Evolutionary conservation across 2,113 vertebrate genomes (phyloP).

Genomic region (Mola mola): DNA sequence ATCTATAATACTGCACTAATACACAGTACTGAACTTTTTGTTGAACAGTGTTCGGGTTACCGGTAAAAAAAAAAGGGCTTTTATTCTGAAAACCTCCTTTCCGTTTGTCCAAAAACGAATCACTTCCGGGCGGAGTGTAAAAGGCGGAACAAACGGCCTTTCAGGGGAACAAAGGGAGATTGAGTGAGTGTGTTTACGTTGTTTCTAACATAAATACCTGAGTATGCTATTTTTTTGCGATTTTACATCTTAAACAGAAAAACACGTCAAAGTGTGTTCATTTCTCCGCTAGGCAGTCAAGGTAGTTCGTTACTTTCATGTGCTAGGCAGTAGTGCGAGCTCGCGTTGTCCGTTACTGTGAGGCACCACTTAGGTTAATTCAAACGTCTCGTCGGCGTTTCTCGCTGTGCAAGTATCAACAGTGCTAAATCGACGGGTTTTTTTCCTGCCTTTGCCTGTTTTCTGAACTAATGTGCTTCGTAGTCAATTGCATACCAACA

Average conservation of each 20-base stretch:
- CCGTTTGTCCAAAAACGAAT: not conserved
- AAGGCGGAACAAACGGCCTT: conserved; percentile 32
- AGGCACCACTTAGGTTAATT: not conserved
- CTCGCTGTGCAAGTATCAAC: not conserved
- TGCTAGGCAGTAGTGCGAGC: not conserved
- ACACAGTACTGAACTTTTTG: too few relatives aligned
- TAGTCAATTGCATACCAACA: too few relatives aligned
- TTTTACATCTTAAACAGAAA: not conserved
- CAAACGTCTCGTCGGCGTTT: not conserved
- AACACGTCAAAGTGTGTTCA: accelerated
- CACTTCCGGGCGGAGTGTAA: conserved; percentile 19
- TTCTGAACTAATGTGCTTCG: accelerated
- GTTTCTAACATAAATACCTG: not conserved
- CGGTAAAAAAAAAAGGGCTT: too few relatives aligned
- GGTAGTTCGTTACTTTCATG: not conserved
- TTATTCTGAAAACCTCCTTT: conserved; percentile 36
- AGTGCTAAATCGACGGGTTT: too few relatives aligned
- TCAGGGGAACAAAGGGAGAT: conserved; percentile 51
- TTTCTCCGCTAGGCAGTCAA: accelerated
- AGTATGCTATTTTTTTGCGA: not conserved
- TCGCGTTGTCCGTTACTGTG: conserved; percentile 21
- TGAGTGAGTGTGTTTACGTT: conserved; percentile 20
- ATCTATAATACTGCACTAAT: too few relatives aligned
- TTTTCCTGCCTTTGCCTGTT: too few relatives aligned
- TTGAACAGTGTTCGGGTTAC: too few relatives aligned